Percentiles rank a stretch among this genome's conserved stretches.
These are phyloP conservation scores for Epistrophe grossulariae DNA, from an alignment of 2,888 invertebrate species.

Conservation along the genomic window DNA sequence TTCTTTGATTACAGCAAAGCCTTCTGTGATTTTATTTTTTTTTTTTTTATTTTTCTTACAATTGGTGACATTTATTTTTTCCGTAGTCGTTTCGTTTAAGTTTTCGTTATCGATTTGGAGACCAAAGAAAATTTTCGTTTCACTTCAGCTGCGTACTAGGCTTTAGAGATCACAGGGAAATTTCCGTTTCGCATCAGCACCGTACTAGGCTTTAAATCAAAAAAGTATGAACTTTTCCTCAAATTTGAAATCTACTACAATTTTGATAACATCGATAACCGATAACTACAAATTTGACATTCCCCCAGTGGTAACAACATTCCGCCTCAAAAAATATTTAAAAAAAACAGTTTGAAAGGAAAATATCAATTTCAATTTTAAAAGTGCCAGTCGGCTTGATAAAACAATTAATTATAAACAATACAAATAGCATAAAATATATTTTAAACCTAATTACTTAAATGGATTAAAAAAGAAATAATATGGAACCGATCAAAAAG, in stretches of 20 bases:
- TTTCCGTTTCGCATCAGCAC: no score
- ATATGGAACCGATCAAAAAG: slow-evolving; percentile 52
- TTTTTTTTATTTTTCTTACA: no score
- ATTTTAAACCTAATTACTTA: neutral
- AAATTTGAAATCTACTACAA: slow-evolving; percentile 1
- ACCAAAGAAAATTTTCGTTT: no score
- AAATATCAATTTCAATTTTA: slow-evolving; percentile 19
- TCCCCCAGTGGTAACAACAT: slow-evolving; percentile 16
- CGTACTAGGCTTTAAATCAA: no score
- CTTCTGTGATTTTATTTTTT: no score
- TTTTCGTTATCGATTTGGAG: no score
- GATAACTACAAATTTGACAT: slow-evolving; percentile 10
- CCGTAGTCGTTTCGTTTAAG: no score
- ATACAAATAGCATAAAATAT: neutral
- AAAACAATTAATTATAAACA: slow-evolving; percentile 24
- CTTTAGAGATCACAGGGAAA: no score
- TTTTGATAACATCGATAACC: slow-evolving; percentile 33
- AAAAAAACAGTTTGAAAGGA: slow-evolving; percentile 63
- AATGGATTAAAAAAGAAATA: neutral
- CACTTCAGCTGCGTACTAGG: no score
- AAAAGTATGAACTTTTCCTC: no score
- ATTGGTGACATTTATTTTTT: no score
- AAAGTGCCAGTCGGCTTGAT: slow-evolving; percentile 42
- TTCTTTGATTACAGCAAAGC: no score
- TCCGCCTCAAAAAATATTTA: slow-evolving; percentile 17